These are phyloP conservation scores for Chlamydotis undulata DNA, from an alignment of 2,113 vertebrate species.

Conservation along the genomic window DNA sequence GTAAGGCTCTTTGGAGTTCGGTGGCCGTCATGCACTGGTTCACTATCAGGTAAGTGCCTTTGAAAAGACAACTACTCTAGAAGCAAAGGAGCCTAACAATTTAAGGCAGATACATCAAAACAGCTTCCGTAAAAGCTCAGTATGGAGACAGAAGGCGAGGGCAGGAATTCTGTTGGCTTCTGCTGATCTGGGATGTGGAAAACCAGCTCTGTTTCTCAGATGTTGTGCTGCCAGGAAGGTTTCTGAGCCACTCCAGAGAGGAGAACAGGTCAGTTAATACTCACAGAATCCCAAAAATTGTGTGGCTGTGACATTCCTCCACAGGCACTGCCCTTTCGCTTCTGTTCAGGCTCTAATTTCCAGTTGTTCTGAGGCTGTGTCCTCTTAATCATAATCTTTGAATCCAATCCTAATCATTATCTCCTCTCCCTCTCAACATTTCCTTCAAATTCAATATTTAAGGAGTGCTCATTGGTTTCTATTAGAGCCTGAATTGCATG, in stretches of 20 bases:
- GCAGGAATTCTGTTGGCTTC: neutral
- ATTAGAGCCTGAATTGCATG: neutral
- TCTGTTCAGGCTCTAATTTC: neutral
- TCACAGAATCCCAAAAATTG: neutral
- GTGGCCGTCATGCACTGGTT: too few species aligned
- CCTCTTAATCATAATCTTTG: neutral
- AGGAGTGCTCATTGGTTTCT: neutral
- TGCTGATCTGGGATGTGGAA: neutral
- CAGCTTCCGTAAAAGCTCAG: neutral
- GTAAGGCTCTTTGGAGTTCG: neutral
- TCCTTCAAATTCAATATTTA: neutral
- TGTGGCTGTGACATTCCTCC: neutral
- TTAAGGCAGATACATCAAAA: neutral
- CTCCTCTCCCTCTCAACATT: neutral
- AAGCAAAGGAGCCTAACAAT: neutral
- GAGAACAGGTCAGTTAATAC: neutral
- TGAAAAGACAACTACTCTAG: neutral
- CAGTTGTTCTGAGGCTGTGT: neutral
- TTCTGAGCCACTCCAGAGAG: neutral
- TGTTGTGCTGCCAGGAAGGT: neutral
- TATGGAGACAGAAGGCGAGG: neutral
- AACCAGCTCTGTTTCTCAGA: neutral
- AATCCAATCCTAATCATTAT: neutral
- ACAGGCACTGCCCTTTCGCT: rapidly evolving
- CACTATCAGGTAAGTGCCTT: neutral